Evolutionary conservation across 2,113 vertebrate species (phyloP).

Genomic region (Chlamydotis undulata): DNA sequence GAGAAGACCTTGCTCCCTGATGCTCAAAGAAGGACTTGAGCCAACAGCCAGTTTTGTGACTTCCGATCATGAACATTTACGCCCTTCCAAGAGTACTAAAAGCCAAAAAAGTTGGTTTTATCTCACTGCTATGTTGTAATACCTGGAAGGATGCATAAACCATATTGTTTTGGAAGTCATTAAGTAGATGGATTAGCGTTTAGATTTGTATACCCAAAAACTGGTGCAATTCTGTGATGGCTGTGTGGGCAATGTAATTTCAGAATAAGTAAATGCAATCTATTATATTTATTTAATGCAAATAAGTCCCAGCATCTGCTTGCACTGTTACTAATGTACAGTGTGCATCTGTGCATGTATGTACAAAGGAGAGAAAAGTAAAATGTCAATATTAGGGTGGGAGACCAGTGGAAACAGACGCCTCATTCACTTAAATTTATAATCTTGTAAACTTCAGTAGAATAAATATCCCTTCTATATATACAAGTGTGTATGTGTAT

Average conservation of each 20-base stretch:
- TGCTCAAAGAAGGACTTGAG: neutral
- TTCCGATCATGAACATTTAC: neutral
- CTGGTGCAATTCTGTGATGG: neutral
- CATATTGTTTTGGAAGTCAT: neutral
- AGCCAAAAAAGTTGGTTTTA: neutral
- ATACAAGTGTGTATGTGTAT: neutral
- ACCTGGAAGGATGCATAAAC: neutral
- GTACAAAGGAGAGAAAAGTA: neutral
- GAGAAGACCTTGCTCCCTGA: neutral
- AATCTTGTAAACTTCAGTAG: slow-evolving; percentile 24
- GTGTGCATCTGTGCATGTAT: neutral
- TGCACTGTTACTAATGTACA: neutral
- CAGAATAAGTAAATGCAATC: neutral
- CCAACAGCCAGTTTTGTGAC: neutral
- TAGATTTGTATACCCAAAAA: neutral
- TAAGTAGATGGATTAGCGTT: neutral
- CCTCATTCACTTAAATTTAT: slow-evolving; percentile 9
- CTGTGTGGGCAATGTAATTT: neutral
- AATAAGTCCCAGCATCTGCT: slow-evolving; percentile 21
- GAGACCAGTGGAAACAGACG: slow-evolving; percentile 22
- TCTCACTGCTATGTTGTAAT: neutral
- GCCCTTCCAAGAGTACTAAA: neutral
- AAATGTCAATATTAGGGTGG: neutral
- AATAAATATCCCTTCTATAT: slow-evolving; percentile 35
- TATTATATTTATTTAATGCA: neutral